Conservation (phyloP, 1,140 invertebrate species). For the Rhynchophorus ferrugineus region DNA sequence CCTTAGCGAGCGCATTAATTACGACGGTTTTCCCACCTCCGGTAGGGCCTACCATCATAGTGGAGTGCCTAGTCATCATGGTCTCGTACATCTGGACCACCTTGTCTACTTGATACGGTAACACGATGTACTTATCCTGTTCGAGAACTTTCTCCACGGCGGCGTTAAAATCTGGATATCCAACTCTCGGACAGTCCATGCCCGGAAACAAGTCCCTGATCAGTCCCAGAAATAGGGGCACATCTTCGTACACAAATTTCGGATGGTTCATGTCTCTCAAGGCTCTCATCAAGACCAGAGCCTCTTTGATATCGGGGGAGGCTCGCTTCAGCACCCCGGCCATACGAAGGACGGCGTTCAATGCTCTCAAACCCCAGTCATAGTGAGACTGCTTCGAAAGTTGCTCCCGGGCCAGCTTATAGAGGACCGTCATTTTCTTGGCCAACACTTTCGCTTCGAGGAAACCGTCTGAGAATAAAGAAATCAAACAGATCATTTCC, state of each 20-base stretch:
- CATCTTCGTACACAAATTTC: conserved; percentile 86
- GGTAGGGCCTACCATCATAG: conserved; percentile 86
- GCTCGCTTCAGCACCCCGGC: conserved; percentile 76
- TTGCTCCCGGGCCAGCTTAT: conserved; percentile 75
- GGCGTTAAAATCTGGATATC: conserved; percentile 76
- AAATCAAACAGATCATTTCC: conserved; percentile 85
- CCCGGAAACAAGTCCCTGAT: conserved; percentile 86
- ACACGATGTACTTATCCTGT: conserved; percentile 61
- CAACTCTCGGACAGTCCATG: conserved; percentile 74
- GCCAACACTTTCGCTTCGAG: conserved; percentile 76
- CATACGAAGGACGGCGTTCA: conserved; percentile 84
- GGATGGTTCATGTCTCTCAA: conserved; percentile 87
- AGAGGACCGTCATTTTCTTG: conserved; percentile 88
- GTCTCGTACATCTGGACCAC: conserved; percentile 85
- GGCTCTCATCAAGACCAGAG: conserved; percentile 80
- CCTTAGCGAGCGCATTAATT: conserved; percentile 68
- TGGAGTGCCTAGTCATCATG: conserved; percentile 87
- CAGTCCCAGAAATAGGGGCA: conserved; percentile 78
- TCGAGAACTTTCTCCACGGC: conserved; percentile 62
- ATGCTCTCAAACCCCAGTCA: conserved; percentile 83
- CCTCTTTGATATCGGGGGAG: conserved; percentile 68
- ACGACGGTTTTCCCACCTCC: conserved; percentile 85
- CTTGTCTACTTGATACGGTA: conserved; percentile 64
- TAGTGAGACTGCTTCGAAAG: conserved; percentile 89
- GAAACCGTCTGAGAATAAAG: conserved; percentile 86